Evolutionary conservation across 2,888 invertebrate species (phyloP).

Genomic region (Acanthosepion lycidas): DNA sequence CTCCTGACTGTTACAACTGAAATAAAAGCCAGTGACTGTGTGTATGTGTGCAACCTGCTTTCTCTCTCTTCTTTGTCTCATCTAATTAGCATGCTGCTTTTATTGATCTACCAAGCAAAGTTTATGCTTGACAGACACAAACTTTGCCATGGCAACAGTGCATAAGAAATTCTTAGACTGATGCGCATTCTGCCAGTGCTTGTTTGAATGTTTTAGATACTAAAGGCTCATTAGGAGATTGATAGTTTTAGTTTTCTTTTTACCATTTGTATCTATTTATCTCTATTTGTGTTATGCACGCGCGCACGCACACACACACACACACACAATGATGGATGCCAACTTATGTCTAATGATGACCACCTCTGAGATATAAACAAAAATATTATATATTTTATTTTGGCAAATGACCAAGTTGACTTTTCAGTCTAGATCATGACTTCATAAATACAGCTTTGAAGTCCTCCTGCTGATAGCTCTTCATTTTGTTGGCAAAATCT

Average conservation of each 20-base stretch:
- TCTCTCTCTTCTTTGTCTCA: not conserved
- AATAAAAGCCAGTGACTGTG: not conserved
- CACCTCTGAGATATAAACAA: no score
- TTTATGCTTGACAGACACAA: conserved; percentile 1
- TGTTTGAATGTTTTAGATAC: no score
- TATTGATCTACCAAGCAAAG: conserved; percentile 33
- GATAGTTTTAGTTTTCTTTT: not conserved
- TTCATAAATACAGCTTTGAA: no score
- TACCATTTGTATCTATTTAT: not conserved
- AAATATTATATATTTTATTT: no score
- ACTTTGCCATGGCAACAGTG: not conserved
- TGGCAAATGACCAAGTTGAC: no score
- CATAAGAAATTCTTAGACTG: not conserved
- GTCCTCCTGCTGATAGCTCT: no score
- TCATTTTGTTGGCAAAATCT: no score
- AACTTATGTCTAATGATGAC: no score
- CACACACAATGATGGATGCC: no score
- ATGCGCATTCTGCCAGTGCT: not conserved
- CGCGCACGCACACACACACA: no score
- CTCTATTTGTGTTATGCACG: not conserved
- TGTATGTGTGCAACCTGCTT: not conserved
- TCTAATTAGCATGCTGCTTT: not conserved
- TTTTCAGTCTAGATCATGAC: no score
- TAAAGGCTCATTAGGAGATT: not conserved
- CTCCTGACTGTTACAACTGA: no score